phyloP scores from a whole-genome alignment of 2,888 invertebrate genomes.

The Polyploca ridens region DNA sequence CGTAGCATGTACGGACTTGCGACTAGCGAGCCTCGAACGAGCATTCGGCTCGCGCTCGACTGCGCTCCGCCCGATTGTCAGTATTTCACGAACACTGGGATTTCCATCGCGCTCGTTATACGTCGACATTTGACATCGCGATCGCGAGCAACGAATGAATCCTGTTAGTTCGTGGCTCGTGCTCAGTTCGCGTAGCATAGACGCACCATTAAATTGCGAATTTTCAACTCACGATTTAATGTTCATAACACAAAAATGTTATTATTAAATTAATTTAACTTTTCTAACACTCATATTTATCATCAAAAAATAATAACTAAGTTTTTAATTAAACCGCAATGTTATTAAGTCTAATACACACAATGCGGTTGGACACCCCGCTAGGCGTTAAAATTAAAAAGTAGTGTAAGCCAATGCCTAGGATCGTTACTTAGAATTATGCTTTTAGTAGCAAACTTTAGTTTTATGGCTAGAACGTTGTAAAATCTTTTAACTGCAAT shows the following conservation, averaged over 20 bases:
- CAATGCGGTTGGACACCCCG: background rate
- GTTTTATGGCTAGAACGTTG: conserved; percentile 15
- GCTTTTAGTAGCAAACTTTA: conserved; percentile 16
- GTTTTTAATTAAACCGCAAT: conserved; percentile 10
- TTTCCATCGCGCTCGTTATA: too few species aligned
- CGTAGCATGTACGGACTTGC: too few species aligned
- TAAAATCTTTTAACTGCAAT: conserved; percentile 6
- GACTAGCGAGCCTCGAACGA: too few species aligned
- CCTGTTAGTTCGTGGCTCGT: too few species aligned
- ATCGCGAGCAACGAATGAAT: too few species aligned
- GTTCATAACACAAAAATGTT: background rate
- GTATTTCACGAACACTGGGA: too few species aligned
- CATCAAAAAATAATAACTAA: background rate
- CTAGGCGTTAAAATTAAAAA: conserved; percentile 12
- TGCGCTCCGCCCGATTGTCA: too few species aligned
- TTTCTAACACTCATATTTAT: background rate
- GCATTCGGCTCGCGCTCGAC: too few species aligned
- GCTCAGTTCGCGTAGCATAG: too few species aligned
- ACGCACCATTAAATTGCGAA: too few species aligned
- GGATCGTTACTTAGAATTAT: conserved; percentile 15
- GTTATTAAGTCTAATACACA: background rate
- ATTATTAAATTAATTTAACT: background rate
- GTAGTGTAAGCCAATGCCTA: background rate
- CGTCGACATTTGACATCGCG: too few species aligned
- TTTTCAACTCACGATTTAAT: background rate